Conservation (phyloP, 2,797 vertebrate genomes). For the Gambelia wislizenii region DNA sequence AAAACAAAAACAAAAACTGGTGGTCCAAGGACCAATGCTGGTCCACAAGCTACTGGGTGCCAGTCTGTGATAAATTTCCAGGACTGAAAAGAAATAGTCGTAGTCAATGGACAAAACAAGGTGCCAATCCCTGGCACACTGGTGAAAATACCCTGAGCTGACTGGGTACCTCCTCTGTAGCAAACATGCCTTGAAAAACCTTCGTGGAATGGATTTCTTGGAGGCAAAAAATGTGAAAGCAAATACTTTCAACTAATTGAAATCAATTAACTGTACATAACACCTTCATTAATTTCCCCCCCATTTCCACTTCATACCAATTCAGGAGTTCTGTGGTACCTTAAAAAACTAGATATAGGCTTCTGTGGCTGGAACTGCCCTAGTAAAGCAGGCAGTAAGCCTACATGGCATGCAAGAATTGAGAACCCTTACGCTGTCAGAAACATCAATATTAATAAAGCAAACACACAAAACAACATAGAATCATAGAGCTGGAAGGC, state of each 20-base stretch:
- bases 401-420: background rate
- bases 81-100: no score
- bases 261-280: background rate
- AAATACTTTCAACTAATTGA: no score
- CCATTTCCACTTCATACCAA: background rate
- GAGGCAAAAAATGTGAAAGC: no score
- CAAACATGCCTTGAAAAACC: no score
- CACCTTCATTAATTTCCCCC: background rate
- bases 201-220: no score
- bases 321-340: background rate
- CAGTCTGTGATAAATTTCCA: no score
- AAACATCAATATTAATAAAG: background rate
- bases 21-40: no score
- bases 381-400: background rate
- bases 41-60: no score
- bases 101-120: no score
- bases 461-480: background rate
- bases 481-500: no score
- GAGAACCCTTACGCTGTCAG: background rate
- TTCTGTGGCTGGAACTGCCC: background rate
- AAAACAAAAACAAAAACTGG: no score
- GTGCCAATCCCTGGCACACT: background rate
- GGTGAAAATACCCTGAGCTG: background rate
- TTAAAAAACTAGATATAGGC: background rate
- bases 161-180: background rate